Evolutionary conservation across 2,797 vertebrate species (phyloP).

Genomic region (Hoplostethus mediterraneus): DNA sequence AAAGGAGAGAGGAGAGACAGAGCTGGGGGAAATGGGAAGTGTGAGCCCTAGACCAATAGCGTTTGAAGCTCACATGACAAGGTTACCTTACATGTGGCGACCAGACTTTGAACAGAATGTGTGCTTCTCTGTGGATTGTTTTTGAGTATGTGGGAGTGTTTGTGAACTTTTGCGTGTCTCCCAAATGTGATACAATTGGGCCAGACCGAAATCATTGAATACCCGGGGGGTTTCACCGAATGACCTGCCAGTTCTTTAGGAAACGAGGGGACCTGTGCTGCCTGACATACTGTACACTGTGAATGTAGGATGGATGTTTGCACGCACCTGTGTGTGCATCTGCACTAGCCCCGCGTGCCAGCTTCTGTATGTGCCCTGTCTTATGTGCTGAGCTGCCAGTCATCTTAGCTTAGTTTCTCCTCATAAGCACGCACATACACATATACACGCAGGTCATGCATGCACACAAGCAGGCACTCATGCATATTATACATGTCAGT

Average conservation of each 20-base stretch:
- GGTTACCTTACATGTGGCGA: slow-evolving; percentile 36
- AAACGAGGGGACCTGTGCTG: slow-evolving; percentile 49
- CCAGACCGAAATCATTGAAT: slow-evolving; percentile 45
- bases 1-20: not conserved
- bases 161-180: slow-evolving; percentile 18
- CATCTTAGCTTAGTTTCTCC: slow-evolving; percentile 46
- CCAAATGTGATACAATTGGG: slow-evolving; percentile 26
- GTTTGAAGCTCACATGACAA: slow-evolving; percentile 39
- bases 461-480: slow-evolving; percentile 44
- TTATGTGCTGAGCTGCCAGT: slow-evolving; percentile 66
- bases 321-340: slow-evolving; percentile 59
- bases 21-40: slow-evolving; percentile 6
- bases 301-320: slow-evolving; percentile 68
- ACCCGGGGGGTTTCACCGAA: slow-evolving; percentile 50
- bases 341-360: slow-evolving; percentile 48
- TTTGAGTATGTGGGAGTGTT: slow-evolving; percentile 21
- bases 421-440: slow-evolving; percentile 34
- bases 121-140: slow-evolving; percentile 17
- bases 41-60: slow-evolving; percentile 23
- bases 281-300: slow-evolving; percentile 45
- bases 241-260: slow-evolving; percentile 55
- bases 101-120: slow-evolving; percentile 27
- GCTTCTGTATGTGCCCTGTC: slow-evolving; percentile 58
- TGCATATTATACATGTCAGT: slow-evolving; percentile 36
- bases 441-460: slow-evolving; percentile 20